Base-by-base conservation (phyloP, 2,888 invertebrate species). In the Metopia argyrocephala region DNA sequence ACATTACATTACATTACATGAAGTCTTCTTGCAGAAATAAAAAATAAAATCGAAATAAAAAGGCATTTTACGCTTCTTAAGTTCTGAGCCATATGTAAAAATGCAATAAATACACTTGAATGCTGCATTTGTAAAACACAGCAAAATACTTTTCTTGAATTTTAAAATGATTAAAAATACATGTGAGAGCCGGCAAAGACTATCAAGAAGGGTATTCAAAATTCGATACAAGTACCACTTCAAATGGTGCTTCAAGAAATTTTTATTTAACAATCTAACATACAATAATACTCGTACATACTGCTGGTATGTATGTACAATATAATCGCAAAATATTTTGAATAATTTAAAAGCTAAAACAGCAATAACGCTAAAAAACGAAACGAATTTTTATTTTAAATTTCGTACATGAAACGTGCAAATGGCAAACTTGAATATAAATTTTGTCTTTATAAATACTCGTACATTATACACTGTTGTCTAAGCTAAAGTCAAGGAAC, bases 321-420 rank as follows among this genome's bases (percentile, higher is more conserved):
- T 70, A 62, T 66, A 66, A 81, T 76, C 65, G 76, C 65, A 73
- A 81, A 74, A 71, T 75, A 78, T 78, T 81, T 81, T 81, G 78
- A 81, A 81, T 81, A 81, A 81, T 81, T 81, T 81, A 81, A 75
- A 75, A 74, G 81, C 74, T 70, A 56, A 78, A 80, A 71, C 28
- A 78, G 81, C 78, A 81, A 78, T 81, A 81, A 81, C 74, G 78
- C 78, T 81, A 74, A 81, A 78, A 78, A 78, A 76, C 62, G 18
- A 54, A 78, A 65, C 56, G 56, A 75, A 70, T 27, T 50, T 74
- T 54, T 76, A 28, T 76, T 81, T 74, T 61, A 61, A 81, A 78
- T 78, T 81, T 65, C 52, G 66, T 70, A 71, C 74, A 54, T 50
- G 65, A 31, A 62, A 81, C 81, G 81, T 81, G 81, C 78, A 65